These are phyloP conservation scores for Nanorana parkeri DNA, from an alignment of 2,113 vertebrate species.

Conservation along the genomic window DNA sequence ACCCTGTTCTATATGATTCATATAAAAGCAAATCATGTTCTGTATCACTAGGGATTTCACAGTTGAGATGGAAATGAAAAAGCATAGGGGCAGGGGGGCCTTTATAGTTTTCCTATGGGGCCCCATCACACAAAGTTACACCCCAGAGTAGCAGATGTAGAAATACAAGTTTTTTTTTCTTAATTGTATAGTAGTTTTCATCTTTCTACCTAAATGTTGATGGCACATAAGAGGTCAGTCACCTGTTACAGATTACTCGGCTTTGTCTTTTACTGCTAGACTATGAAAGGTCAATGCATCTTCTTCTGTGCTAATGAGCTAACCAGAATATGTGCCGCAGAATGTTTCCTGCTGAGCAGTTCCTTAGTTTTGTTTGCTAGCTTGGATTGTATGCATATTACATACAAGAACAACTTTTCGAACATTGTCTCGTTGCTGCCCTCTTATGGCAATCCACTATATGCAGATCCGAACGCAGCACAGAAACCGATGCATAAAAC, in stretches of 20 bases:
- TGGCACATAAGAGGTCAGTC: neutral
- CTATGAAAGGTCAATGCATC: neutral
- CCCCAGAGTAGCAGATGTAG: no score
- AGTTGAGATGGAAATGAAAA: no score
- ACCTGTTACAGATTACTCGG: neutral
- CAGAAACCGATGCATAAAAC: no score
- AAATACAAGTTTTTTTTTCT: no score
- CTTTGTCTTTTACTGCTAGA: neutral
- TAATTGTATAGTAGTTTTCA: no score
- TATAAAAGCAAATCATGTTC: no score
- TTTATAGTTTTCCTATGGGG: no score
- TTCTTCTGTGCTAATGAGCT: neutral
- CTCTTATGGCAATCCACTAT: constrained; percentile 23
- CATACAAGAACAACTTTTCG: neutral
- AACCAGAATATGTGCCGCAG: neutral
- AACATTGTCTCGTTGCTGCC: constrained; percentile 23
- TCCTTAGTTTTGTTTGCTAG: constrained; percentile 1
- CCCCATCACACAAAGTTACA: no score
- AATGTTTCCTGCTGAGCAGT: neutral
- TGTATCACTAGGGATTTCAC: no score
- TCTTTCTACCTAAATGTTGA: neutral
- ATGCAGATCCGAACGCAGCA: neutral
- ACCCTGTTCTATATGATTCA: no score
- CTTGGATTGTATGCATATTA: neutral
- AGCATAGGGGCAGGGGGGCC: no score